These are phyloP conservation scores for Corvus cornix DNA, from an alignment of 2,113 vertebrate genomes.

Conservation along the genomic window DNA sequence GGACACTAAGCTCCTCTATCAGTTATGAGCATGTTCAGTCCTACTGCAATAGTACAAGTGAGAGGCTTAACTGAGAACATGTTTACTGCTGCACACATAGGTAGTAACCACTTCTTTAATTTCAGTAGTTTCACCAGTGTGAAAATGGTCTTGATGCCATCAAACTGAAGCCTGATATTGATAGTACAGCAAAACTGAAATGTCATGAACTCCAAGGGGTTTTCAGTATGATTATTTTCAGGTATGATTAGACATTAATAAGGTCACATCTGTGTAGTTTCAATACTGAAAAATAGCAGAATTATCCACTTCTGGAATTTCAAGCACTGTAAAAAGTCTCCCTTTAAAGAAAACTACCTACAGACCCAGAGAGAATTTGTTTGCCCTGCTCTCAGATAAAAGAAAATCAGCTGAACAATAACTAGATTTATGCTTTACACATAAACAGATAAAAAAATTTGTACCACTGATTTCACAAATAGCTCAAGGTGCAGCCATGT, in stretches of 20 bases:
- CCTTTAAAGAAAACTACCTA: background rate
- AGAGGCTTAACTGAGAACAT: background rate
- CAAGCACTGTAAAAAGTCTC: background rate
- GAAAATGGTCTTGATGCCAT: background rate
- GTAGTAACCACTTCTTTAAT: background rate
- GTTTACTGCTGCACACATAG: background rate
- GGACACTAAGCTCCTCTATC: background rate
- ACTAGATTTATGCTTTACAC: background rate
- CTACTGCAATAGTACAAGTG: background rate
- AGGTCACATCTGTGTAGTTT: background rate
- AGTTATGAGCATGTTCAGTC: background rate
- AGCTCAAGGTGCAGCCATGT: background rate
- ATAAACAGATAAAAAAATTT: background rate
- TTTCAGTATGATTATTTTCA: background rate
- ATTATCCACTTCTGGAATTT: background rate
- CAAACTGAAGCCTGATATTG: background rate
- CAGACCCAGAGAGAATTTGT: background rate
- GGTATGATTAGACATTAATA: background rate
- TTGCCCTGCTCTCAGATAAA: background rate
- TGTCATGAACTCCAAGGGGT: background rate
- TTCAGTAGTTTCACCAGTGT: background rate
- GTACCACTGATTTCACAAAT: background rate
- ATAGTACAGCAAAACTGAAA: background rate
- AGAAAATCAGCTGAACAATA: background rate
- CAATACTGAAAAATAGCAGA: background rate